Percentiles rank a stretch among this genome's conserved stretches.
These are phyloP conservation scores for Apamea monoglypha DNA, from an alignment of 2,888 invertebrate genomes.

Conservation along the genomic window DNA sequence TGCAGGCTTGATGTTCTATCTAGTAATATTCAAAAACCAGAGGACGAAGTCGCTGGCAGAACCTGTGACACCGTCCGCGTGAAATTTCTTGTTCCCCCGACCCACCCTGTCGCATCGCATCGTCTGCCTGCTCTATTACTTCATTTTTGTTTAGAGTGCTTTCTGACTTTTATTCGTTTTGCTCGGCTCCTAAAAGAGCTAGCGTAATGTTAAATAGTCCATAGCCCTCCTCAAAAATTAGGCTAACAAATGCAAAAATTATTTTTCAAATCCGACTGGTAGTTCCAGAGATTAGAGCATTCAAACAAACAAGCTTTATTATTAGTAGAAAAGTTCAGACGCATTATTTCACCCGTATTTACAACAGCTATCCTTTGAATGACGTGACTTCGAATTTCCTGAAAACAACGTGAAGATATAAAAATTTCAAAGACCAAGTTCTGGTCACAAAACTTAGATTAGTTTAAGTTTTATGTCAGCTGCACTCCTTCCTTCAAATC, in stretches of 20 bases:
- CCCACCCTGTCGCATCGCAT: not conserved
- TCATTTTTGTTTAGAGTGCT: too few relatives aligned
- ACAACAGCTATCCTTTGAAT: not conserved
- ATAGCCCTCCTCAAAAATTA: not conserved
- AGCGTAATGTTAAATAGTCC: not conserved
- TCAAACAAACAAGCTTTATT: not conserved
- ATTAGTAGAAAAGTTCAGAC: not conserved
- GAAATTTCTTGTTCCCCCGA: too few relatives aligned
- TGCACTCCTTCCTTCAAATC: not conserved
- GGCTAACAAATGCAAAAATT: not conserved
- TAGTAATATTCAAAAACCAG: not conserved
- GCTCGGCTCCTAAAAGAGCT: too few relatives aligned
- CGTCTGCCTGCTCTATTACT: too few relatives aligned
- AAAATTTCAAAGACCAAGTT: conserved; percentile 3
- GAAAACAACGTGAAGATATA: not conserved
- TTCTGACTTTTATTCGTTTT: too few relatives aligned
- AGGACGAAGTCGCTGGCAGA: too few relatives aligned
- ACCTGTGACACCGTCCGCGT: not conserved
- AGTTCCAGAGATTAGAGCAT: not conserved
- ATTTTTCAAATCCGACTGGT: not conserved
- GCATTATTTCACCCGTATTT: not conserved
- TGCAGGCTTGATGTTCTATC: not conserved
- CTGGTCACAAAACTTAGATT: conserved; percentile 8
- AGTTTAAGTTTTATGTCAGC: conserved; percentile 1
- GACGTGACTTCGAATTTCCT: not conserved